These are phyloP conservation scores for Keiferia lycopersicella DNA, from an alignment of 2,888 invertebrate genomes.

Conservation along the genomic window DNA sequence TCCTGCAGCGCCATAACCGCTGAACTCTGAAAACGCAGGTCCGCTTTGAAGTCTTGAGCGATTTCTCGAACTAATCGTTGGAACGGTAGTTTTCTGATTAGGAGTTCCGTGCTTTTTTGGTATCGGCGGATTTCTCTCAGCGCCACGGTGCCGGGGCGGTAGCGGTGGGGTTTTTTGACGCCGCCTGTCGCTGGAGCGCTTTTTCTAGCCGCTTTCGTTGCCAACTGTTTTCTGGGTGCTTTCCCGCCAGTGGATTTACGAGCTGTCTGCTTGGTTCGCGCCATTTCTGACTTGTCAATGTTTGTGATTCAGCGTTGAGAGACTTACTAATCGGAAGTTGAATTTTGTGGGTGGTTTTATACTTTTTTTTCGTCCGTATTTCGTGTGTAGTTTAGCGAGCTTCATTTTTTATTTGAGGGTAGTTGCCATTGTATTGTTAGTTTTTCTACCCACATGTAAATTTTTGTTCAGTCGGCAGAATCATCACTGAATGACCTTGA, in stretches of 20 bases:
- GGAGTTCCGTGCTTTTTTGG: constrained; percentile 87
- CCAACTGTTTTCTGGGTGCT: constrained; percentile 86
- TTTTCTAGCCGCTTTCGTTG: constrained; percentile 87
- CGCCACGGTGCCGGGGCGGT: constrained; percentile 85
- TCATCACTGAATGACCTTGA: too few species aligned
- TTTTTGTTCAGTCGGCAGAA: too few species aligned
- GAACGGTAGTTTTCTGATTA: constrained; percentile 87
- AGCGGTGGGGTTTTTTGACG: constrained; percentile 86
- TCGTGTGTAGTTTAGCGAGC: background rate
- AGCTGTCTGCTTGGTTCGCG: constrained; percentile 88
- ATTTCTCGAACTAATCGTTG: constrained; percentile 87
- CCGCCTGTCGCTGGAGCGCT: constrained; percentile 87
- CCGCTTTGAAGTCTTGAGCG: constrained; percentile 88
- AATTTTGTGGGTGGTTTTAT: background rate
- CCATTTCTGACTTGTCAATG: constrained; percentile 69
- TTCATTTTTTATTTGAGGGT: background rate
- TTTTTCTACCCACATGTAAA: background rate
- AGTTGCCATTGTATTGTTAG: background rate
- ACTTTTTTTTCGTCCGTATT: background rate
- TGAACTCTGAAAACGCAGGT: constrained; percentile 85
- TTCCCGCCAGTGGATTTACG: constrained; percentile 89
- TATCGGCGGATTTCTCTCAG: constrained; percentile 87
- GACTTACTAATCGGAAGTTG: background rate
- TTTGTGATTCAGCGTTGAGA: background rate
- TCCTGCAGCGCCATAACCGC: constrained; percentile 86